Conservation (phyloP, 2,888 invertebrate species). For the Teleiodes luculella region DNA sequence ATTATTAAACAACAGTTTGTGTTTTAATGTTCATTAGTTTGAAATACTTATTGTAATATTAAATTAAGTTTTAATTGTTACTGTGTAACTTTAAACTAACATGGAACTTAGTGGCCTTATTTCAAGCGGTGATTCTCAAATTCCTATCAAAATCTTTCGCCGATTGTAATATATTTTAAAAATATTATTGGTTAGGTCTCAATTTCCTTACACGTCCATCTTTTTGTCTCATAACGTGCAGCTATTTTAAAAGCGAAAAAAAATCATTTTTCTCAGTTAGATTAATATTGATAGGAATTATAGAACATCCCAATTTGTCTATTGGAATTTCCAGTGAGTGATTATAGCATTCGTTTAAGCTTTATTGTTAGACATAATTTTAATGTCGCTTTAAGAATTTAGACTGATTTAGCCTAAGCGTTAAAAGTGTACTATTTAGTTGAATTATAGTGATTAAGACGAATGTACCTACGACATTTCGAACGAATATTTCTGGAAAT, state of each 20-base stretch:
- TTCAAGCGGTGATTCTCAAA: slow-evolving; percentile 14
- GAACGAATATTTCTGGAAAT: slow-evolving; percentile 42
- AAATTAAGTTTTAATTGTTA: slow-evolving; percentile 36
- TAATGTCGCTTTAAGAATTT: slow-evolving; percentile 76
- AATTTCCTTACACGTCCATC: too few relatives aligned
- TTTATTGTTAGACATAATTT: slow-evolving; percentile 68
- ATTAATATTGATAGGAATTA: not conserved
- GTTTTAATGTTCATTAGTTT: slow-evolving; percentile 13
- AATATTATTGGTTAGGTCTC: too few relatives aligned
- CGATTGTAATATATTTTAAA: too few relatives aligned
- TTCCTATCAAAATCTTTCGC: too few relatives aligned
- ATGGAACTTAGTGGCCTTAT: slow-evolving; percentile 65
- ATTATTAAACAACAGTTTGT: slow-evolving; percentile 27
- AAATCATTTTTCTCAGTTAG: not conserved
- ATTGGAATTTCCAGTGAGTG: slow-evolving; percentile 65
- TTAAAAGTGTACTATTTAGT: slow-evolving; percentile 69
- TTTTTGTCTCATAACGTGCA: too few relatives aligned
- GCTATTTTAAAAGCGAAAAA: too few relatives aligned
- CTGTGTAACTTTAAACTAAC: slow-evolving; percentile 36
- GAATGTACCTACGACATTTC: slow-evolving; percentile 50
- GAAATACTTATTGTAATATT: slow-evolving; percentile 30
- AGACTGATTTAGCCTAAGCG: slow-evolving; percentile 78
- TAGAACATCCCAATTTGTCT: slow-evolving; percentile 25
- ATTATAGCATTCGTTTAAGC: slow-evolving; percentile 69
- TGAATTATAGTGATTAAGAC: slow-evolving; percentile 62